These are phyloP conservation scores for Momotus momota DNA, from an alignment of 2,797 vertebrate species.

Conservation along the genomic window DNA sequence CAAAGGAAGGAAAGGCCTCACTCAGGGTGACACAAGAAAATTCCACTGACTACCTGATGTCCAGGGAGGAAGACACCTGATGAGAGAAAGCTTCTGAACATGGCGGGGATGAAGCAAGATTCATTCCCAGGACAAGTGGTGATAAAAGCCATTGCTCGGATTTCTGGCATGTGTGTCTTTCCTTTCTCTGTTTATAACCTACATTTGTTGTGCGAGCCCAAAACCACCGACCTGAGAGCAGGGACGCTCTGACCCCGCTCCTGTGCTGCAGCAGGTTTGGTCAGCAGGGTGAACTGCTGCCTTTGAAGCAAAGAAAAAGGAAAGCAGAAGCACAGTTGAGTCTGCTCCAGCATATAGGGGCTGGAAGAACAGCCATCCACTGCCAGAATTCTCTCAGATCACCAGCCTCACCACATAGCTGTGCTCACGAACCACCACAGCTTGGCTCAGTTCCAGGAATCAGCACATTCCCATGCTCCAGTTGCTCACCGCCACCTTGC, in stretches of 20 bases:
- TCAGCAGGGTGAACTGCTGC: neutral
- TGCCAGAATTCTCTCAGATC: neutral
- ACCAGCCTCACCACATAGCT: neutral
- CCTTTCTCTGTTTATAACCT: neutral
- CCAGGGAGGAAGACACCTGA: neutral
- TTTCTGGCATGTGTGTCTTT: neutral
- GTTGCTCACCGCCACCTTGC: rapidly evolving
- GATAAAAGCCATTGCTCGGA: neutral
- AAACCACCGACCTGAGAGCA: neutral
- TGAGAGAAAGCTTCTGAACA: neutral
- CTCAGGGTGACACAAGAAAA: neutral
- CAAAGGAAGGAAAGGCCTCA: neutral
- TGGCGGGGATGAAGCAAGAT: neutral
- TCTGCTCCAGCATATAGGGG: neutral
- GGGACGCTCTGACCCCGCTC: rapidly evolving
- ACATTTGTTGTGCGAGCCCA: neutral
- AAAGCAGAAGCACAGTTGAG: neutral
- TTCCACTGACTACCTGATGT: neutral
- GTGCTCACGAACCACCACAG: neutral
- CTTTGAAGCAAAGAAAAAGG: neutral
- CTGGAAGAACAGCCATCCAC: neutral
- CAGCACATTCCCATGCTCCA: neutral
- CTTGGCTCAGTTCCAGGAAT: neutral
- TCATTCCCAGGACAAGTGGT: neutral
- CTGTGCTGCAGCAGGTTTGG: neutral